Evolutionary conservation across 2,113 vertebrate genomes (phyloP), one percentile per base, ranked within the genome.

Genomic region (Rhombomys opimus): DNA sequence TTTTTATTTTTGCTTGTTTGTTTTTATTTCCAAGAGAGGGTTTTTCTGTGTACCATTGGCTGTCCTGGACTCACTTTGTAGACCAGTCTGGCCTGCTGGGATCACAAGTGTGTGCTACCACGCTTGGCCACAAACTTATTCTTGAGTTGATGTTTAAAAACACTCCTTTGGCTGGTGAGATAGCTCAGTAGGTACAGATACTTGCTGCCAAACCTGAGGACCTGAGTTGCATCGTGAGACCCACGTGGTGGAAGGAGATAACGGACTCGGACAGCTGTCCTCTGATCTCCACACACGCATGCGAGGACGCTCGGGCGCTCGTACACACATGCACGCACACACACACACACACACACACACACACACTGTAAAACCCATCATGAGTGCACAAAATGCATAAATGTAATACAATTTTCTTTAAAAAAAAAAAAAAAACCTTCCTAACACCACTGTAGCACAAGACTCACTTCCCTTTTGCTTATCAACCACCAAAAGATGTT

Each of bases 391-490:
- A 67, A 86, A 67, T 68, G 50, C 15, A 67, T 50, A 52, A 86
- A 86, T 86, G 63, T 50, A 67, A 86, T 68, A 50, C 68, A 32
- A 50, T 50, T 67, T 67, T 86, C 27, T 46, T 72, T n/a, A 6
- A 27, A 61, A 84, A 59, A 81, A 81, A 63, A 70, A 12, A 70
- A 70, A 35, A 32, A 70, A 10, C 30, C 15, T 46, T 84, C 7
- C 25, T 65, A 89, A 98, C 96, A 94, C 81, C 96, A 94, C 81
- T 97, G 78, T 84, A 98, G 93, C 97, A 97, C 95, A 97, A 98
- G 89, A 7, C 87, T 97, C 91, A 97, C 97, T 98, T 98, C 98
- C 98, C 98, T 98, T 97, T 91, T 95, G 96, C 98, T 98, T 98
- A 98, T 98, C 98, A 97, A 94, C 96, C 95, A 97, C 96, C n/a